A percentile compares a stretch with the other conserved stretches of the same genome.
Conservation (phyloP, 2,797 vertebrate genomes). For the Calcarius lapponicus region DNA sequence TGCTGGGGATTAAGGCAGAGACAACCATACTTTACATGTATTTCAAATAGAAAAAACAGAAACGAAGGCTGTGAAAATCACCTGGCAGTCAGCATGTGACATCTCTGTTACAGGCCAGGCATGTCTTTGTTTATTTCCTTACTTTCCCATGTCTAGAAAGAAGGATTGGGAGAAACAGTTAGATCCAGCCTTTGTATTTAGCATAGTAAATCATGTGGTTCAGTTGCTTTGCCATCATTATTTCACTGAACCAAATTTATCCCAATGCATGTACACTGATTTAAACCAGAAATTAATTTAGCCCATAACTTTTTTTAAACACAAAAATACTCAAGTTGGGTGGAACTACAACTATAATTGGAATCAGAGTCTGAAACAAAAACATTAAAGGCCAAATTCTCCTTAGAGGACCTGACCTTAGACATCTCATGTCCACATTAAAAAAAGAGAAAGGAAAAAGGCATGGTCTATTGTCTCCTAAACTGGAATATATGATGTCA, state of each 20-base stretch:
- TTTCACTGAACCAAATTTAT: slow-evolving; percentile 5
- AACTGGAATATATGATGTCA: background rate
- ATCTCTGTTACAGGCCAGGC: background rate
- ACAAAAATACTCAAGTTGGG: background rate
- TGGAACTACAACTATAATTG: slow-evolving; percentile 25
- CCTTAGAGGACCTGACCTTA: background rate
- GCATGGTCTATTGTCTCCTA: background rate
- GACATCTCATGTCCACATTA: background rate
- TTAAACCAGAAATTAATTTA: slow-evolving; percentile 35
- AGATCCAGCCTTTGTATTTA: slow-evolving; percentile 3
- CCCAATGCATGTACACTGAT: background rate
- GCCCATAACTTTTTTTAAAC: background rate
- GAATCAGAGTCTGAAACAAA: slow-evolving; percentile 32
- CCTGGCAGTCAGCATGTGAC: background rate
- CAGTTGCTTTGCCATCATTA: background rate
- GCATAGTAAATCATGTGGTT: background rate
- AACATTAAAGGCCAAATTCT: background rate
- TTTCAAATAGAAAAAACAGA: background rate
- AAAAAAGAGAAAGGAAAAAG: background rate
- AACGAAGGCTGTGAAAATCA: background rate
- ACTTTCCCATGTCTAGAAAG: background rate
- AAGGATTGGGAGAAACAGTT: background rate
- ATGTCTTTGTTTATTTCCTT: background rate
- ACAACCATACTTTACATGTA: background rate
- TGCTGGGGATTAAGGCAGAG: background rate